Base-by-base conservation (phyloP, 1,140 invertebrate genomes). In the Papilio machaon region DNA sequence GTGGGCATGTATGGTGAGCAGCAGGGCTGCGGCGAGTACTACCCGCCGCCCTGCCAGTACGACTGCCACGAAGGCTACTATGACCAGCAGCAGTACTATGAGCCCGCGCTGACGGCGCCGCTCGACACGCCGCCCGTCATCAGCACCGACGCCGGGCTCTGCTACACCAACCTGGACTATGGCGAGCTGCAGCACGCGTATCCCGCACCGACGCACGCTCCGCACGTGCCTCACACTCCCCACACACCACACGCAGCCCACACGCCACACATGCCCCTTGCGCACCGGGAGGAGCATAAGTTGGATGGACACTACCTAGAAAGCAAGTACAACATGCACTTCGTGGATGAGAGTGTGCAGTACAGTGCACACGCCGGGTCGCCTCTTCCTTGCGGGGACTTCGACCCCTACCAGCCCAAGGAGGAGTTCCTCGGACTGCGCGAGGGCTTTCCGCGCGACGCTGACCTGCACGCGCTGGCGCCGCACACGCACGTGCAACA, bases 141-240 rank as follows among this genome's bases (percentile, higher is more conserved):
- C 74, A 98, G 97, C 85, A 97, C 97, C 0, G 97, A 97, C 85
- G 97, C 97, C 80, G 98, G 98, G 0, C 93, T 98, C 64, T 98
- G 98, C 89, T 99, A 99, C 91, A 98, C 98, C 0, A 98, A 98
- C 92, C 92, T 99, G 86, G 98, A 99, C 94, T 98, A 97, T 85
- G 93, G 92, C 10, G 91, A 94, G 64, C 79, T 91, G 60, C 91
- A 92, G 64, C 91, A 90, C 6, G 87, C 83, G 73, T 93, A 95
- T 49, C 87, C 88, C 2, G 73, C 92, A 13, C 90, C 91, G 76
- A 83, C 89, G 19, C 91, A 91, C 15, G 92, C 93, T 2, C 52
- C 87, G 9, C 89, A 88, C 7, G 77, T 90, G 17, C 87, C 83
- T 2, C 91, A 92, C 35, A 91, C 92, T 8, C 89, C 91, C 86